Conservation (phyloP, 2,888 invertebrate genomes). For the Deilephila elpenor region DNA sequence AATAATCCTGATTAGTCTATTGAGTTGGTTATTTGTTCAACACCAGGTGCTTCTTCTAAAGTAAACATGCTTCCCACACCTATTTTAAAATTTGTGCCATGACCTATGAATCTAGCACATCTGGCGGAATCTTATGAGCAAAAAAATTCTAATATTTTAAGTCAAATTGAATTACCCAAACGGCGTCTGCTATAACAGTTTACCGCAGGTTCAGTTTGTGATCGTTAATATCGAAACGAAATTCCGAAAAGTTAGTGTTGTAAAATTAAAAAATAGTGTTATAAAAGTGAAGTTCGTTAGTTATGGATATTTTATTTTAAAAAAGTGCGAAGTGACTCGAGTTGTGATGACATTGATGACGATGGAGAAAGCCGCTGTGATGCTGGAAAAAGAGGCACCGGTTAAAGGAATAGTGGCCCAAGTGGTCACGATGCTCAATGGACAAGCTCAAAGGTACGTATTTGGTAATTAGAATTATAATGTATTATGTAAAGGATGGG, state of each 20-base stretch:
- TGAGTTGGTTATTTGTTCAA: no score
- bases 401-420: slow-evolving; percentile 81
- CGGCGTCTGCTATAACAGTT: background rate
- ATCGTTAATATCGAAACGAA: background rate
- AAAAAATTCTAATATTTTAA: background rate
- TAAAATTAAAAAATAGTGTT: background rate
- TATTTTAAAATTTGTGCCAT: slow-evolving; percentile 1
- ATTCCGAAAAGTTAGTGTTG: background rate
- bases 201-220: background rate
- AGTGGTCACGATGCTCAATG: slow-evolving; percentile 82
- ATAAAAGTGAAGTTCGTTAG: background rate
- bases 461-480: background rate
- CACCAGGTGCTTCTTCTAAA: no score
- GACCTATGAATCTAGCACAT: background rate
- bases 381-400: slow-evolving; percentile 78
- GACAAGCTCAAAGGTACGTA: slow-evolving; percentile 79
- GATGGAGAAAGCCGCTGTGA: slow-evolving; percentile 69
- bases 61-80: background rate
- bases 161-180: slow-evolving; percentile 23
- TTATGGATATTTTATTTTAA: background rate
- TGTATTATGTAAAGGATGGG: no score
- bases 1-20: no score
- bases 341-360: slow-evolving; percentile 59
- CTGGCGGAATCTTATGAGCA: background rate
- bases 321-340: slow-evolving; percentile 42